Conservation (phyloP, 2,888 invertebrate genomes). For the Lepidonotus clava region DNA sequence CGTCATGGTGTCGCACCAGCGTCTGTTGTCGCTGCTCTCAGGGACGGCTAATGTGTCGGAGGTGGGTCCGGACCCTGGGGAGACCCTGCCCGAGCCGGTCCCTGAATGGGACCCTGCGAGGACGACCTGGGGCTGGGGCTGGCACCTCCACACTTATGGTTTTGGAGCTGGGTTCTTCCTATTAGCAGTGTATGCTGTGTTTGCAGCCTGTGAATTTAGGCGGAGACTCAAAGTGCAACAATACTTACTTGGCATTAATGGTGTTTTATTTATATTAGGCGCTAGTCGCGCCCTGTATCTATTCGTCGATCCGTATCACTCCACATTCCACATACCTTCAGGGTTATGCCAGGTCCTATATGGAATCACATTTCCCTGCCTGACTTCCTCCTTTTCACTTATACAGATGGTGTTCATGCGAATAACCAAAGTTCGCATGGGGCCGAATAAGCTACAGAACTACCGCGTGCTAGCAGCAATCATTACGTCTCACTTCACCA, state of each 20-base stretch:
- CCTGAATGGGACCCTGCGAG: constrained; percentile 78
- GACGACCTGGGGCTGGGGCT: constrained; percentile 81
- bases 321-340: constrained; percentile 82
- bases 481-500: constrained; percentile 83
- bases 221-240: constrained; percentile 81
- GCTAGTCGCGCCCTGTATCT: constrained; percentile 82
- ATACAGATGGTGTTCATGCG: constrained; percentile 84
- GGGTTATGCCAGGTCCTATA: constrained; percentile 82
- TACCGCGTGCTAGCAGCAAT: constrained; percentile 82
- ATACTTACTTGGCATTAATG: constrained; percentile 83
- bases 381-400: constrained; percentile 83
- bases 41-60: neutral
- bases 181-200: constrained; percentile 83
- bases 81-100: constrained; percentile 55
- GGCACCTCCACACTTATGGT: constrained; percentile 83
- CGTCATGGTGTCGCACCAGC: constrained; percentile 38
- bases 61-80: neutral
- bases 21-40: constrained; percentile 12
- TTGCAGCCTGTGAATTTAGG: constrained; percentile 83
- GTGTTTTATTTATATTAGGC: constrained; percentile 83
- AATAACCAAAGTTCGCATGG: constrained; percentile 83
- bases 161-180: constrained; percentile 83
- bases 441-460: constrained; percentile 82
- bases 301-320: constrained; percentile 84
- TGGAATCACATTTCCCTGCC: constrained; percentile 84